phyloP scores from a whole-genome alignment of 2,113 vertebrate species.

The Pangasianodon gigas region DNA sequence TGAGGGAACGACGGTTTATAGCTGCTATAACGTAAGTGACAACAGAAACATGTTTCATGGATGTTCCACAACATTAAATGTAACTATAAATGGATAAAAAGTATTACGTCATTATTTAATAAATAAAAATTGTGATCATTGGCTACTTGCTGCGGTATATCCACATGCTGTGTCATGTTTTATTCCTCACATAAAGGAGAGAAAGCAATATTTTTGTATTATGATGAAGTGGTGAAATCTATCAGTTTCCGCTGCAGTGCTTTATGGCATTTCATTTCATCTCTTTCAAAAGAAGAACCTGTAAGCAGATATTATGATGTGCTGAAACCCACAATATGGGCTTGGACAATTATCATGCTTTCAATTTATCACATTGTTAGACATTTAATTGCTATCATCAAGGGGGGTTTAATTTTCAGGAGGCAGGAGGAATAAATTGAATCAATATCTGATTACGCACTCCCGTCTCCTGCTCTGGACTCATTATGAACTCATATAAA shows the following conservation, averaged over 20 bases:
- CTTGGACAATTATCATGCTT: slow-evolving; percentile 8
- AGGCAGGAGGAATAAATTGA: slow-evolving; percentile 29
- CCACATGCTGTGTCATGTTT: neutral
- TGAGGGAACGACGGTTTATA: neutral
- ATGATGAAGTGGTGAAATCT: neutral
- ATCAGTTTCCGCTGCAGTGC: neutral
- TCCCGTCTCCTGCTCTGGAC: neutral
- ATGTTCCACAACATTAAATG: no score
- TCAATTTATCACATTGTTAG: slow-evolving; percentile 26
- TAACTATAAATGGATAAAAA: neutral
- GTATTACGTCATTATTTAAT: neutral
- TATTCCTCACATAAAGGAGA: neutral
- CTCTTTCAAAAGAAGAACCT: neutral
- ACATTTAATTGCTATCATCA: slow-evolving; percentile 26
- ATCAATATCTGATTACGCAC: slow-evolving; percentile 23
- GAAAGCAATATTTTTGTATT: neutral
- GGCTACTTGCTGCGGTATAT: neutral
- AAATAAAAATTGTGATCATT: neutral
- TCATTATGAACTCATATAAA: slow-evolving; percentile 5
- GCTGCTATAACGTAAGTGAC: neutral
- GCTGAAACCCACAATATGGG: neutral
- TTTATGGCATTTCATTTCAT: neutral
- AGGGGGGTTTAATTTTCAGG: slow-evolving; percentile 19
- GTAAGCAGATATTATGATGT: neutral
- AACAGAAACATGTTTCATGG: neutral